Percentiles rank a stretch among this genome's conserved stretches.
Evolutionary conservation across 2,888 invertebrate species (phyloP).

Genomic region (Lacanobia oleracea): DNA sequence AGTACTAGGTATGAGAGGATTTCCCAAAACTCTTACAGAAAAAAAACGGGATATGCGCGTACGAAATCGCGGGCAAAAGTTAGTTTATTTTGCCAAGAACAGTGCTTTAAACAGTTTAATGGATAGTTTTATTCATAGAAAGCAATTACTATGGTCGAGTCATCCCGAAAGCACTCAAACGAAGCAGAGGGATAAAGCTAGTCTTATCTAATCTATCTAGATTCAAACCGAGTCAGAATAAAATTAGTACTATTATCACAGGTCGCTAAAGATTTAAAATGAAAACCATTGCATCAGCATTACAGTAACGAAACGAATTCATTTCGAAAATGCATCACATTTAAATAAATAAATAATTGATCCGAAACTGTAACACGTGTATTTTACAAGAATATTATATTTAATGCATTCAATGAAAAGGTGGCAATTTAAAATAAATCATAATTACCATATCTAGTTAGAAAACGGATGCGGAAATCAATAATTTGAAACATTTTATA

Average conservation of each 20-base stretch:
- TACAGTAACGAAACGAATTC: slow-evolving; percentile 3
- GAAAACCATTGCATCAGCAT: slow-evolving; percentile 7
- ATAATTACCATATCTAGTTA: neutral
- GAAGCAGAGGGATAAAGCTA: no score
- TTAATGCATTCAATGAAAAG: neutral
- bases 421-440: slow-evolving; percentile 12
- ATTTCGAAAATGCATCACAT: slow-evolving; percentile 39
- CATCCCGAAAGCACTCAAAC: no score
- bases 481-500: neutral
- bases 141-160: no score
- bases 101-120: no score
- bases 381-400: neutral
- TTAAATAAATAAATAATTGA: slow-evolving; percentile 22
- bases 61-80: no score
- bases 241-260: slow-evolving; percentile 1
- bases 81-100: no score
- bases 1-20: no score
- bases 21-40: no score
- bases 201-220: no score
- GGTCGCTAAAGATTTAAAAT: slow-evolving; percentile 10
- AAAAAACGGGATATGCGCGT: no score
- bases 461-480: slow-evolving; percentile 20
- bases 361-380: neutral
- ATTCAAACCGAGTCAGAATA: neutral
- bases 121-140: no score